Evolutionary conservation across 2,797 vertebrate species (phyloP), one percentile per base, ranked within the genome.

Genomic region (Taenioides sp.): DNA sequence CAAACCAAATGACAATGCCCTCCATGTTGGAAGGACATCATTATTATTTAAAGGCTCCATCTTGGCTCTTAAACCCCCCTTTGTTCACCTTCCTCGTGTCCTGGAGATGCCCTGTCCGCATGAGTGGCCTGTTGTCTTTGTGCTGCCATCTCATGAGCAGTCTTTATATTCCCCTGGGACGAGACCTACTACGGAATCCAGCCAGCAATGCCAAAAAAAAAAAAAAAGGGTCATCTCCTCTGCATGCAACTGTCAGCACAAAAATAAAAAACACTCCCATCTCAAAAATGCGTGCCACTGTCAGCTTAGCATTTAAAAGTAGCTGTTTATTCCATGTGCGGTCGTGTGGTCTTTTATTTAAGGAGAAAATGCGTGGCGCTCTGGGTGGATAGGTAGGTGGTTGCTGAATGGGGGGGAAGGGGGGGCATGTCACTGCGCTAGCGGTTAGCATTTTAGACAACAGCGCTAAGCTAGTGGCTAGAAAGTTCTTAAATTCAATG

Each of bases 31-130:
- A 84, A 90, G 84, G 77, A 74, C 76, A 50, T 85, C 82, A 90
- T 93, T 90, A 91, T 87, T 93, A 91, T 90, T 94, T 91, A 90
- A 93, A 86, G 77, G 80, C 70, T 74, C 84, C 81, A 84, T 91
- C 84, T 91, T 70, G 74, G 75, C 87, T 89, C 79, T 87, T 84
- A 87, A 75, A 91, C 73, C 86, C 79, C 73, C 43, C 43, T 16
- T 37, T 2, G 9, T 77, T 88, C 88, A 89, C 83, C 85, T 83
- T 84, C 71, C 63, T 65, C 59, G 59, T 70, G 75, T 68, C 59
- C 61, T 70, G 75, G 72, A 83, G 73, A 86, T 83, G 80, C 76
- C 82, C 76, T 82, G 84, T 89, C 87, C 73, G 75, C 85, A 80
- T 87, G 83, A 88, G 79, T 87, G 83, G 71, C 81, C 84, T 64